A percentile compares a stretch with the other conserved stretches of the same genome.
phyloP scores from a whole-genome alignment of 53 echinoderm and acorn worm species.

The Stichopus horrens region DNA sequence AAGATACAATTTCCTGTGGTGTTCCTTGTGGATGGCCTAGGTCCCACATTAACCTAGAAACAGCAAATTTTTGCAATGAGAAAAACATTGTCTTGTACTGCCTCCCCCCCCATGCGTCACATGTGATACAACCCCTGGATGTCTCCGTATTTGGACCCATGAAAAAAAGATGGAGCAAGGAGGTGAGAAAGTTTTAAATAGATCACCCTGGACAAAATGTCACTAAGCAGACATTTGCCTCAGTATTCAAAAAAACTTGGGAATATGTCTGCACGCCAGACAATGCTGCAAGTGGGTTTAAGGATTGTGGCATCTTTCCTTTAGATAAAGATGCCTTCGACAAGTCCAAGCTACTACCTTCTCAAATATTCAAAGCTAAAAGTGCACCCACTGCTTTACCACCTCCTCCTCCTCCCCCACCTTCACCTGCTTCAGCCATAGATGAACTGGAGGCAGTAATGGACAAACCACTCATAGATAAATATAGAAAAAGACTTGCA shows the following conservation, averaged over 20 bases:
- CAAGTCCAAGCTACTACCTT: conserved; percentile 46
- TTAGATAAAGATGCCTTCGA: conserved; percentile 39
- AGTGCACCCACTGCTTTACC: background rate
- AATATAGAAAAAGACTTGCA: background rate
- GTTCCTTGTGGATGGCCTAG: conserved; percentile 45
- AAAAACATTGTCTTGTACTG: conserved; percentile 32
- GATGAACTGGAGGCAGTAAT: background rate
- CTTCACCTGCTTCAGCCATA: background rate
- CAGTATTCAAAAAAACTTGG: conserved; percentile 53
- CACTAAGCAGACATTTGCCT: conserved; percentile 50
- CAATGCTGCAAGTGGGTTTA: conserved; percentile 45
- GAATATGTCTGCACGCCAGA: background rate
- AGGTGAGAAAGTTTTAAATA: conserved; percentile 34
- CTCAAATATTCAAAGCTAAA: conserved; percentile 7
- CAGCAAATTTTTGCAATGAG: conserved; percentile 37
- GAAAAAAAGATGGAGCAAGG: conserved; percentile 46
- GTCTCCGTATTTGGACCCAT: conserved; percentile 42
- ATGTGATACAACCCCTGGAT: conserved; percentile 59
- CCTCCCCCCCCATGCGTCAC: conserved; percentile 58
- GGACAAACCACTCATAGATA: background rate
- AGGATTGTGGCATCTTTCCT: conserved; percentile 41
- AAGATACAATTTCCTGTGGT: conserved; percentile 3
- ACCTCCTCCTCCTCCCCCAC: background rate
- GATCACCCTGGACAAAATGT: conserved; percentile 47
- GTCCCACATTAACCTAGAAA: conserved; percentile 31